Evolutionary conservation across 2,888 invertebrate species (phyloP), one percentile per base, ranked within the genome.

Genomic region (Parthenolecanium corni): DNA sequence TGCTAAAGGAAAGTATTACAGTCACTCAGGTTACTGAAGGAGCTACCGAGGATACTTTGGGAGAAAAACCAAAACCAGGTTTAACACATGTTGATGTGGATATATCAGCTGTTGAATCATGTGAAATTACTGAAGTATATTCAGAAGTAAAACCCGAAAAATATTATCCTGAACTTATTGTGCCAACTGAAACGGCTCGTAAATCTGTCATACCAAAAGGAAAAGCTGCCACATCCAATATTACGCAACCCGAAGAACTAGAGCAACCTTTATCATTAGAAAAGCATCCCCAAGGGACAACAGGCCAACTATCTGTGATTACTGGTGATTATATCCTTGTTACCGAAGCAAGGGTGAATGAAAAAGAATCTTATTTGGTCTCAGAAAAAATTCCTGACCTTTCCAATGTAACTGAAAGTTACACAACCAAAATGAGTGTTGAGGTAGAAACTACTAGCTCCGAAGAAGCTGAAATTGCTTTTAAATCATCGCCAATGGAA

Each of bases 161-260:
- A 74, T 86, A 85, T 71, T 82, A 85, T 71, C 86, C 87, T 2
- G 85, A 87, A 73, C 73, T 85, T 54, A 84, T 87, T 70, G 86
- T 87, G 1, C 83, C 87, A 0, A 87, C 87, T 2, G 87, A 88
- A 79, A 78, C 80, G 11, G 88, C 87, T 3, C 80, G 78, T 23
- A 77, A 80, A 72, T 78, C 80, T 64, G 73, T 87, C 0, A 76
- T 83, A 31, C 76, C 83, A 12, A 83, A 84, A 67, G 82, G 81
- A 70, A 82, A 83, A 72, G 72, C 83, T 49, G 73, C 80, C 3
- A 70, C 68, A 0, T 83, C 83, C 16, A 79, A 82, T 73, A 79
- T 82, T 70, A 81, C 80, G 68, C 73, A 82, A 68, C 78, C 82
- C 1, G 81, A 83, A 65, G 87, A 87, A 74, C 78, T 79, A 66